These are phyloP conservation scores for Gorsachius magnificus DNA, from an alignment of 2,797 vertebrate species.

Conservation along the genomic window DNA sequence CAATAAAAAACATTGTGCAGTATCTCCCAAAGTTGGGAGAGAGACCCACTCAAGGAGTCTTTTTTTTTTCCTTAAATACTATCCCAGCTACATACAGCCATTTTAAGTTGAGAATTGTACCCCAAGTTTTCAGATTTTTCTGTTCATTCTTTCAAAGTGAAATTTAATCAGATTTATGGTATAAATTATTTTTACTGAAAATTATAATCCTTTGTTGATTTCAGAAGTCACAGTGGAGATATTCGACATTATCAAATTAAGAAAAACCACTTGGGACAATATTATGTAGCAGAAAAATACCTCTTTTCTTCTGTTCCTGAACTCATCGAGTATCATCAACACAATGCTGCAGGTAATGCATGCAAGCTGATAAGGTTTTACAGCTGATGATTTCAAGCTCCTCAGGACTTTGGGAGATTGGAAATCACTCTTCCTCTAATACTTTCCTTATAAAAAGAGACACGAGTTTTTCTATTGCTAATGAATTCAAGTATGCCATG, in stretches of 20 bases:
- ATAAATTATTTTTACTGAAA: neutral
- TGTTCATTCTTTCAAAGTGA: neutral
- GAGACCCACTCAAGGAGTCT: neutral
- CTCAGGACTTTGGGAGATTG: neutral
- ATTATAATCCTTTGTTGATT: conserved; percentile 18
- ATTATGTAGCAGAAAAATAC: conserved; percentile 85
- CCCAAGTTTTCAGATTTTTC: neutral
- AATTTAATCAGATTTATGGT: neutral
- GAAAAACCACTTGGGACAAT: conserved; percentile 72
- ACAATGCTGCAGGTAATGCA: conserved; percentile 86
- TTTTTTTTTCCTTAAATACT: neutral
- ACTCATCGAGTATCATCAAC: conserved; percentile 85
- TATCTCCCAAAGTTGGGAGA: neutral
- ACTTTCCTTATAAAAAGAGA: neutral
- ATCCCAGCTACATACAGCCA: neutral
- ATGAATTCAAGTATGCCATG: neutral
- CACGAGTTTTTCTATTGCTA: neutral
- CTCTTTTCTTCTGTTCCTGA: conserved; percentile 84
- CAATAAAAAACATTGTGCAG: neutral
- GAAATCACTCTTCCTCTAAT: neutral
- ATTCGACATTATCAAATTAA: conserved; percentile 90
- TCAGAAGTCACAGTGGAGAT: conserved; percentile 60
- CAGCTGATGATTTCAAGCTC: neutral
- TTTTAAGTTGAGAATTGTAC: neutral
- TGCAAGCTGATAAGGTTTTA: neutral